Evolutionary conservation across 2,888 invertebrate species (phyloP).

Genomic region (Stomorhina lunata): DNA sequence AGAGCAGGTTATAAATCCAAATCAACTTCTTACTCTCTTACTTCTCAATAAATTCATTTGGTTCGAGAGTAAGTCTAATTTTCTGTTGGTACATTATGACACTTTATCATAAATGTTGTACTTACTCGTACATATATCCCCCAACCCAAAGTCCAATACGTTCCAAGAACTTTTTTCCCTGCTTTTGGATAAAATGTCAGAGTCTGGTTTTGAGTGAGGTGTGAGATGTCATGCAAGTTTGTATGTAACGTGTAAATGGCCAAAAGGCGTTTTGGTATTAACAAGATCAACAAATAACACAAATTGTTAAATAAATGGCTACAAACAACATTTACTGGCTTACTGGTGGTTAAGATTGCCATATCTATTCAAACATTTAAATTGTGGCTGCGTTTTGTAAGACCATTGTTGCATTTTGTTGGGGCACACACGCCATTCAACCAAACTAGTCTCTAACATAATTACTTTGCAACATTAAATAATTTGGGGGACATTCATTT

Average conservation of each 20-base stretch:
- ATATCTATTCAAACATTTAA: no score
- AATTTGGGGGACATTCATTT: no score
- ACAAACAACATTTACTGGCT: background rate
- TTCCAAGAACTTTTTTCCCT: background rate
- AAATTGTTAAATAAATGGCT: constrained; percentile 19
- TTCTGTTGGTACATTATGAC: background rate
- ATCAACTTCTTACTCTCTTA: constrained; percentile 9
- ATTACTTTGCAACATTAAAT: no score
- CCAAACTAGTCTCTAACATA: no score
- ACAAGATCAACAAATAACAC: constrained; percentile 54
- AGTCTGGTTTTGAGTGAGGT: background rate
- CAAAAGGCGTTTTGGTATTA: constrained; percentile 48
- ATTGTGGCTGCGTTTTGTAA: no score
- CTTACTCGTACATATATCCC: no score
- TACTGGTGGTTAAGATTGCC: background rate
- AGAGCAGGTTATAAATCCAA: constrained; percentile 42
- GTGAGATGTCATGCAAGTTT: background rate
- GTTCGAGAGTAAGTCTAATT: background rate
- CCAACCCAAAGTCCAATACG: background rate
- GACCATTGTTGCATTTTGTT: no score
- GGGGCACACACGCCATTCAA: no score
- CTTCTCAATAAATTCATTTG: background rate
- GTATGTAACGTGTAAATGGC: background rate
- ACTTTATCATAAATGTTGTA: background rate
- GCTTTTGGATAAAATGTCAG: constrained; percentile 38